Evolutionary conservation across 2,113 vertebrate species (phyloP).

Genomic region (Cepphus grylle): DNA sequence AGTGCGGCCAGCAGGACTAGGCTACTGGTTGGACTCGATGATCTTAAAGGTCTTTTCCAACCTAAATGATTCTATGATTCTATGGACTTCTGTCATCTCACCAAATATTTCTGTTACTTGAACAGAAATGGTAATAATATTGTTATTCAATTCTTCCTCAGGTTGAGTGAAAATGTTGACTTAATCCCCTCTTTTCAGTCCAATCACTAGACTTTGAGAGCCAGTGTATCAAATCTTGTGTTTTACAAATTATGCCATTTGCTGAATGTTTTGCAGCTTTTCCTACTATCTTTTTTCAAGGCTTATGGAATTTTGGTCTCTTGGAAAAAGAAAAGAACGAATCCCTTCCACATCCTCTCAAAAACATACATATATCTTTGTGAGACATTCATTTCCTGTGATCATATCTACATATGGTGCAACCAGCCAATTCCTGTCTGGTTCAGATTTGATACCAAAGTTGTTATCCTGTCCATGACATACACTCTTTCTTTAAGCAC

Average conservation of each 20-base stretch:
- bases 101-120: not conserved
- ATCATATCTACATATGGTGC: not conserved
- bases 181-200: not conserved
- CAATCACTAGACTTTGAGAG: not conserved
- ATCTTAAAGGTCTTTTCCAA: not conserved
- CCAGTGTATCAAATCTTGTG: not conserved
- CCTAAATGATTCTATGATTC: not conserved
- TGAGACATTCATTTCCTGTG: constrained; percentile 2
- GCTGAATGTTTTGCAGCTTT: not conserved
- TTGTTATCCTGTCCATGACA: not conserved
- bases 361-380: constrained; percentile 4
- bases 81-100: not conserved
- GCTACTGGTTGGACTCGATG: not conserved
- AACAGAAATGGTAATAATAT: not conserved
- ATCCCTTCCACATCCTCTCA: not conserved
- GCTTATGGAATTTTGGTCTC: not conserved
- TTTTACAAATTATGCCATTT: not conserved
- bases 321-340: constrained; percentile 6
- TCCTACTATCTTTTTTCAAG: not conserved
- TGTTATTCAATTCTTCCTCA: not conserved
- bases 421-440: constrained; percentile 26
- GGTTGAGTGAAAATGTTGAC: not conserved
- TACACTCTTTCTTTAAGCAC: not conserved
- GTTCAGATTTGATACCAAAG: not conserved
- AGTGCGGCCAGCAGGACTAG: too few relatives aligned